Evolutionary conservation across 53 echinoderm and acorn worm species (phyloP).

Genomic region (Echinometra lucunter): DNA sequence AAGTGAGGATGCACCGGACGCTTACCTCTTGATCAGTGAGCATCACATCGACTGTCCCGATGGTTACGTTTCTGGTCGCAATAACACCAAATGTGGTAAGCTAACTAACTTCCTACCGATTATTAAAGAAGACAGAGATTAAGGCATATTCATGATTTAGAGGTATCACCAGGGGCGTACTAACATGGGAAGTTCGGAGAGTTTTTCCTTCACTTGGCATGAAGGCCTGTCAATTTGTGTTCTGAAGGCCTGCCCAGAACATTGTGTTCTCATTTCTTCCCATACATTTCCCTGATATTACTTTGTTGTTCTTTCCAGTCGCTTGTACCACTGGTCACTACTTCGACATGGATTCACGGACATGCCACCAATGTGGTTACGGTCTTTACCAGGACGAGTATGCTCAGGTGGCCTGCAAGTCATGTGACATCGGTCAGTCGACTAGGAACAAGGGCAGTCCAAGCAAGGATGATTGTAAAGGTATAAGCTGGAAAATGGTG

Average conservation of each 20-base stretch:
- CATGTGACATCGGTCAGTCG: constrained; percentile 70
- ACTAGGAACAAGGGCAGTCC: constrained; percentile 54
- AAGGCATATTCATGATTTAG: background rate
- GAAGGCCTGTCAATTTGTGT: no score
- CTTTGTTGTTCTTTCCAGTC: background rate
- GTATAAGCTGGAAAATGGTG: background rate
- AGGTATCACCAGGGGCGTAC: no score
- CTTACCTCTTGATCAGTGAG: constrained; percentile 1
- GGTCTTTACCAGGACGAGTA: constrained; percentile 69
- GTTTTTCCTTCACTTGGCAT: no score
- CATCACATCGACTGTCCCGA: constrained; percentile 22
- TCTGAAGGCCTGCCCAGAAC: no score
- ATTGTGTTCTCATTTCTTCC: no score
- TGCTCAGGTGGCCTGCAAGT: constrained; percentile 70
- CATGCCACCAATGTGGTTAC: constrained; percentile 67
- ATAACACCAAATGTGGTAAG: constrained; percentile 58
- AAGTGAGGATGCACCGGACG: background rate
- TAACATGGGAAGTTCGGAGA: no score
- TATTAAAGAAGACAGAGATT: background rate
- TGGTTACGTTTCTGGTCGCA: constrained; percentile 31
- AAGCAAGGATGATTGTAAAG: constrained; percentile 53
- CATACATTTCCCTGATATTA: no score
- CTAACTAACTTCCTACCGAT: no score
- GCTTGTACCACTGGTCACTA: constrained; percentile 72
- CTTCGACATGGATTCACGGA: constrained; percentile 55